phyloP scores from a whole-genome alignment of 1,140 invertebrate species.

The Drosophila ironensis region DNA sequence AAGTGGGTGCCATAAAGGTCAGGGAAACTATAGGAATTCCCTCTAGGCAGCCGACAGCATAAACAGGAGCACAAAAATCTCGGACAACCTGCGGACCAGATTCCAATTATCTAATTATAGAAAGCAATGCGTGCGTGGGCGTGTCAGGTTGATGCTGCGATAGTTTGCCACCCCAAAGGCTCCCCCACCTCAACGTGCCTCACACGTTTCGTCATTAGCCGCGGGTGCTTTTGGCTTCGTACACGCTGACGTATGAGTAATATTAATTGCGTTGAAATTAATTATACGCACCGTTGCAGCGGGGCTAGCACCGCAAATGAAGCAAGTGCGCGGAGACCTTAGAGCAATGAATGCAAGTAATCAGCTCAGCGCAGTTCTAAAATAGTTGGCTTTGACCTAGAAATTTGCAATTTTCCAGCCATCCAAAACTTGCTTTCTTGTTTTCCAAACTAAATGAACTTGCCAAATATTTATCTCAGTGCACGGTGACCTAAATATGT shows the following conservation, averaged over 20 bases:
- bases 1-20: constrained; percentile 11
- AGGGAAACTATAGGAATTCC: background rate
- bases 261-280: constrained; percentile 69
- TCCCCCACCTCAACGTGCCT: too few species aligned
- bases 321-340: background rate
- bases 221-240: constrained; percentile 4
- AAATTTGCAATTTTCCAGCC: constrained; percentile 1
- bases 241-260: constrained; percentile 51
- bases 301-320: constrained; percentile 20
- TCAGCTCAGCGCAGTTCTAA: constrained; percentile 2
- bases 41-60: too few species aligned
- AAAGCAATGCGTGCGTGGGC: background rate
- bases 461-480: background rate
- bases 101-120: constrained; percentile 54
- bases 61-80: background rate
- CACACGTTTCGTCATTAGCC: constrained; percentile 26
- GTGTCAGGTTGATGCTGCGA: constrained; percentile 8
- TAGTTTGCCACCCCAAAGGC: constrained; percentile 1
- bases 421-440: background rate
- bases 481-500: constrained; percentile 36
- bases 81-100: constrained; percentile 23
- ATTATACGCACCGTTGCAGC: constrained; percentile 64
- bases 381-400: background rate
- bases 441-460: background rate
- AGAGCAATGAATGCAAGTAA: constrained; percentile 17